Evolutionary conservation across 2,797 vertebrate genomes (phyloP).

Genomic region (Atherinosoma microstoma): DNA sequence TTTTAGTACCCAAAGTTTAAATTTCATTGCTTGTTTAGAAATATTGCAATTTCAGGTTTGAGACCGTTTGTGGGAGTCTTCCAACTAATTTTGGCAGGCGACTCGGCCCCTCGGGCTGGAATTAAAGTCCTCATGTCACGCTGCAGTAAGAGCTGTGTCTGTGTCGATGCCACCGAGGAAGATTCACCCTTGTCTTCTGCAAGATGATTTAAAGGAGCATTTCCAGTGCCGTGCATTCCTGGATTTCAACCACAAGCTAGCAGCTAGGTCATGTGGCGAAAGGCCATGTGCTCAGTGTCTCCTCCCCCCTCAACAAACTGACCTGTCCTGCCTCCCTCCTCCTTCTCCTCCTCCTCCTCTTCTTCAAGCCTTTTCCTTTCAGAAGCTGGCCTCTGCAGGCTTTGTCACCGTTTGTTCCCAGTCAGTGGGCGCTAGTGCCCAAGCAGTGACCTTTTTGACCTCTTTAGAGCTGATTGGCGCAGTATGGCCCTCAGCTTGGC

Average conservation of each 20-base stretch:
- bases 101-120: not conserved
- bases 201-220: conserved; percentile 29
- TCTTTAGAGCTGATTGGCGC: conserved; percentile 56
- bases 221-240: conserved; percentile 16
- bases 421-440: conserved; percentile 34
- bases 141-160: conserved; percentile 7
- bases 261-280: conserved; percentile 49
- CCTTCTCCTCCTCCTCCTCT: conserved; percentile 10
- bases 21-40: not conserved
- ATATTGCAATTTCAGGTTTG: conserved; percentile 10
- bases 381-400: conserved; percentile 49
- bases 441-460: conserved; percentile 61
- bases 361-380: conserved; percentile 9
- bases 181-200: conserved; percentile 14
- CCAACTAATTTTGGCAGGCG: conserved; percentile 5
- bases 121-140: conserved; percentile 19
- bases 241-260: conserved; percentile 18
- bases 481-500: conserved; percentile 36
- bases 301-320: conserved; percentile 18
- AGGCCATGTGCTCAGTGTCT: conserved; percentile 49
- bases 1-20: conserved; percentile 3
- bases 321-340: conserved; percentile 34
- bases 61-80: conserved; percentile 9
- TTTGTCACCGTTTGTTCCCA: conserved; percentile 54
- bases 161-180: conserved; percentile 12